These are phyloP conservation scores for Nesogale talazaci DNA, from an alignment of 2,113 vertebrate species.

Conservation along the genomic window DNA sequence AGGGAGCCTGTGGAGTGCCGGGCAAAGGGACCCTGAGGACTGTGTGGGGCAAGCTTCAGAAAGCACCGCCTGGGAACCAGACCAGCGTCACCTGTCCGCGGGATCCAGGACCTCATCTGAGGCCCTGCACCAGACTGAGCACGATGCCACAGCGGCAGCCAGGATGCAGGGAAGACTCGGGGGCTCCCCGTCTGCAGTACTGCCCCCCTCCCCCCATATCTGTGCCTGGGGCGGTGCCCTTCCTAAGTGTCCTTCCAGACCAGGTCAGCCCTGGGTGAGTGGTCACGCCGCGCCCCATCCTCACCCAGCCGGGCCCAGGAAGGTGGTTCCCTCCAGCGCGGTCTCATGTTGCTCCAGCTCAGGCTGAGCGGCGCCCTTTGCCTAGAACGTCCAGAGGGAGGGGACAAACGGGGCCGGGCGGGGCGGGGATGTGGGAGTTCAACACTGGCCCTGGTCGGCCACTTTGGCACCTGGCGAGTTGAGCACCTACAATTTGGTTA, in stretches of 20 bases:
- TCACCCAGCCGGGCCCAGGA: not conserved
- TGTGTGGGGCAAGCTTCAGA: not conserved
- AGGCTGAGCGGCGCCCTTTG: conserved; percentile 58
- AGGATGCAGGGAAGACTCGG: too few species aligned
- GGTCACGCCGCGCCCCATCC: not conserved
- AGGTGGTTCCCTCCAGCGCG: conserved; percentile 27
- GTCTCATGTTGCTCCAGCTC: conserved; percentile 49
- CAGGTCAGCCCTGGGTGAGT: not conserved
- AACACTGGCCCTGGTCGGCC: not conserved
- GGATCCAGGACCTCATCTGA: too few species aligned
- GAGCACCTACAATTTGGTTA: not conserved
- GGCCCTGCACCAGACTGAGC: fast-evolving
- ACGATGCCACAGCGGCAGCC: too few species aligned
- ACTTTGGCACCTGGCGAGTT: conserved; percentile 36
- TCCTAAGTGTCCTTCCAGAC: not conserved
- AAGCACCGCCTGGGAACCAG: not conserved
- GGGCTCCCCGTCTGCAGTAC: too few species aligned
- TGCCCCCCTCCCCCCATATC: too few species aligned
- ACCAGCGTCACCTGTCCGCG: not conserved
- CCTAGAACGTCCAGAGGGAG: conserved; percentile 12
- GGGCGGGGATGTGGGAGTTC: not conserved
- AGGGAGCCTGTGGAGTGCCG: not conserved
- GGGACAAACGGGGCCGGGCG: not conserved
- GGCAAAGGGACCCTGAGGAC: not conserved
- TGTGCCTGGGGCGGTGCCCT: too few species aligned